These are phyloP conservation scores for Schmidtea mediterranea DNA, from an alignment of 1,140 invertebrate species.

Conservation along the genomic window DNA sequence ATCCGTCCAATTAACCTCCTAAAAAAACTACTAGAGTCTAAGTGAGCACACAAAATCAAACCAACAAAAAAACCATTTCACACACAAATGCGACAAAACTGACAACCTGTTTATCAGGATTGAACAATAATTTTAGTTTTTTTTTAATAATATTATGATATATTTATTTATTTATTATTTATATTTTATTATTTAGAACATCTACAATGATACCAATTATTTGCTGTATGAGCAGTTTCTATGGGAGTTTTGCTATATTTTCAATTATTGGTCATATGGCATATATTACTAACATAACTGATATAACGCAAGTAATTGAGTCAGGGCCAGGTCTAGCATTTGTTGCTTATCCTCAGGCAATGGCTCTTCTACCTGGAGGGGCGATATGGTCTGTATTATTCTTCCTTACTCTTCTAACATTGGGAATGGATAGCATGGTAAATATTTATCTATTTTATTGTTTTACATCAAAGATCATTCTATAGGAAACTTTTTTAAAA, in stretches of 20 bases:
- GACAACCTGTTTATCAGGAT: no score
- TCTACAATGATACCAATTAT: conserved; percentile 7
- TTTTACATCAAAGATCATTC: no score
- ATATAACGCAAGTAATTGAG: background rate
- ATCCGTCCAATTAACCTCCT: no score
- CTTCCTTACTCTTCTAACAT: conserved; percentile 31
- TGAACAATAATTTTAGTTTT: background rate
- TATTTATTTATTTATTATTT: background rate
- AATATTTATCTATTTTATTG: background rate
- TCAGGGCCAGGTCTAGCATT: conserved; percentile 45
- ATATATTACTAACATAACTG: background rate
- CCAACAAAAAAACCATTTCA: no score
- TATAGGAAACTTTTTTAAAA: no score
- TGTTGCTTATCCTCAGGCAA: conserved; percentile 51
- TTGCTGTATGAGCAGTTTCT: conserved; percentile 10
- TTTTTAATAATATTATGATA: background rate
- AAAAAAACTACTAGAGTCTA: no score
- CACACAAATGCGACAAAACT: no score
- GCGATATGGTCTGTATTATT: conserved; percentile 50
- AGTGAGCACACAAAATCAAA: no score
- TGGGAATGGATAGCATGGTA: conserved; percentile 10
- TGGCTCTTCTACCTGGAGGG: conserved; percentile 42
- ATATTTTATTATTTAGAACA: no score
- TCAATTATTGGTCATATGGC: conserved; percentile 10
- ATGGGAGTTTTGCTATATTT: conserved; percentile 9